These are phyloP conservation scores for Brotula barbata DNA, from an alignment of 2,797 vertebrate genomes.

Conservation along the genomic window DNA sequence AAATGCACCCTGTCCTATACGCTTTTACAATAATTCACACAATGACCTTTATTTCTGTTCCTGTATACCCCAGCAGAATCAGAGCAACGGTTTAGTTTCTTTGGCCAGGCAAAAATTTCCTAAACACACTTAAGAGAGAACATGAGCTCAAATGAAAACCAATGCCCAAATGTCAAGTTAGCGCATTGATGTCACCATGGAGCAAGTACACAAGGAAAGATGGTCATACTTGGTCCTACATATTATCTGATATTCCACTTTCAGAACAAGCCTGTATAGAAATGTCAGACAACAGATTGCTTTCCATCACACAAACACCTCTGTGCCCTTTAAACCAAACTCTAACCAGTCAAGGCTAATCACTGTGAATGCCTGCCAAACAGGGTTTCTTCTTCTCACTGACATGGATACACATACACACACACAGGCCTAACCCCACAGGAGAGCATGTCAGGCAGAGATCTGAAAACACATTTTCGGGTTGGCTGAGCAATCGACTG, in stretches of 20 bases:
- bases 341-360: conserved; percentile 62
- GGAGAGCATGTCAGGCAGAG: conserved; percentile 77
- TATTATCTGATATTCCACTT: conserved; percentile 25
- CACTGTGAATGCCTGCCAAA: conserved; percentile 66
- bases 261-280: conserved; percentile 19
- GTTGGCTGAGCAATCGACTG: conserved; percentile 81
- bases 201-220: no score
- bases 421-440: conserved; percentile 52
- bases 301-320: conserved; percentile 38
- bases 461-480: conserved; percentile 83
- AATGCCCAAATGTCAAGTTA: not conserved
- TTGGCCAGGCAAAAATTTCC: not conserved
- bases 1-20: not conserved
- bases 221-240: conserved; percentile 11
- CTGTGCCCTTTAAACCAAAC: conserved; percentile 33
- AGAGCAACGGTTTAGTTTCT: not conserved
- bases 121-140: not conserved
- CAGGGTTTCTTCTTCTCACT: conserved; percentile 42
- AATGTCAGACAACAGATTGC: not conserved
- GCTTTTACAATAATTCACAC: not conserved
- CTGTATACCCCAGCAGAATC: not conserved
- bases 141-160: not conserved
- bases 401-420: conserved; percentile 40
- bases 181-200: no score
- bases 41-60: not conserved